Conservation (phyloP, 2,797 vertebrate species). For the Molossus molossus region DNA sequence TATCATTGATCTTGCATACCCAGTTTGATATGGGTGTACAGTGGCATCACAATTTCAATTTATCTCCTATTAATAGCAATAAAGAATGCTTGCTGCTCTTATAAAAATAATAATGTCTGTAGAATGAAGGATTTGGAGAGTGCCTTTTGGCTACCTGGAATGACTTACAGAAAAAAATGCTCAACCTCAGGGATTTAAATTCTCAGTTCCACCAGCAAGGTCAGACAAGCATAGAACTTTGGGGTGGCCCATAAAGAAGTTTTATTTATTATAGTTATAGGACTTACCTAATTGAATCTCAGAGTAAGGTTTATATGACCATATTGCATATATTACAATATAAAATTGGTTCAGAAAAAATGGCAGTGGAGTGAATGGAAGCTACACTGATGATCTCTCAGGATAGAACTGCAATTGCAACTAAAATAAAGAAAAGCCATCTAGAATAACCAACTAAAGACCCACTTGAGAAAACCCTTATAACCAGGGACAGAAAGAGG, state of each 20-base stretch:
- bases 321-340: background rate
- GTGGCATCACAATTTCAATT: background rate
- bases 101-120: background rate
- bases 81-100: background rate
- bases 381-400: too few relatives aligned
- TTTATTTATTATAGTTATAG: slow-evolving; percentile 1
- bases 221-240: background rate
- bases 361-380: too few relatives aligned
- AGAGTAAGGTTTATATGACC: background rate
- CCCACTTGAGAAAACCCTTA: too few relatives aligned
- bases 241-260: background rate
- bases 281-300: background rate
- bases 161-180: background rate
- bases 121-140: background rate
- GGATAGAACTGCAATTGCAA: too few relatives aligned
- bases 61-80: background rate
- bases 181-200: background rate
- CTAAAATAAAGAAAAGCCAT: too few relatives aligned
- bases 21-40: background rate
- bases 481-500: too few relatives aligned
- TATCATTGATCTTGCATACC: background rate
- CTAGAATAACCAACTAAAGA: too few relatives aligned
- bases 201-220: background rate
- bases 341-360: background rate
- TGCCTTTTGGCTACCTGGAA: background rate